Conservation (phyloP, 2,797 vertebrate genomes). For the Neosilurus hyrtlii region DNA sequence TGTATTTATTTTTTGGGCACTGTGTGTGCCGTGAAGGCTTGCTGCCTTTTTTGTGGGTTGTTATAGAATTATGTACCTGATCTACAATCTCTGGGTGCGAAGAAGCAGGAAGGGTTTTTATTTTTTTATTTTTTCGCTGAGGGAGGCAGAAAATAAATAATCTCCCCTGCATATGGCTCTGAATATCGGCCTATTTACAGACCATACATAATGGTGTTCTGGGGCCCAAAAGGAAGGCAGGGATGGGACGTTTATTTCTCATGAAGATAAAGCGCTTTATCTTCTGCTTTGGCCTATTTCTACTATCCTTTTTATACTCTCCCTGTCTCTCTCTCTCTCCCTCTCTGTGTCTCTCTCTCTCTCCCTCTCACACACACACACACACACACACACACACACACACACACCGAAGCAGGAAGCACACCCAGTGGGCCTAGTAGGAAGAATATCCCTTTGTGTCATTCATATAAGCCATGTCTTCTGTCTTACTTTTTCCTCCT, state of each 20-base stretch:
- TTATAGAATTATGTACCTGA: slow-evolving; percentile 51
- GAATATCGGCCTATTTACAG: slow-evolving; percentile 52
- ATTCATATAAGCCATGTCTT: slow-evolving; percentile 31
- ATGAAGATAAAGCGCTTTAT: slow-evolving; percentile 58
- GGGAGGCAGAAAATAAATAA: slow-evolving; percentile 48
- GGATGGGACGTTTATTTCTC: slow-evolving; percentile 53
- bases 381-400: slow-evolving; percentile 23
- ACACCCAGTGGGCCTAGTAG: slow-evolving; percentile 28
- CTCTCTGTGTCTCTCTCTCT: background rate
- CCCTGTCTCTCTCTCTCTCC: background rate
- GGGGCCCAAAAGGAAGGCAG: slow-evolving; percentile 47
- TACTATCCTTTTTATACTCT: slow-evolving; percentile 26
- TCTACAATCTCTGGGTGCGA: slow-evolving; percentile 41
- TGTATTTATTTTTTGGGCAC: slow-evolving; percentile 26
- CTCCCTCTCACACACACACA: no score
- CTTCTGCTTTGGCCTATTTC: slow-evolving; percentile 55
- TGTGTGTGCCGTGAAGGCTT: slow-evolving; percentile 34
- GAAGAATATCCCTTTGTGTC: slow-evolving; percentile 48
- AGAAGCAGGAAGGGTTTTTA: slow-evolving; percentile 44
- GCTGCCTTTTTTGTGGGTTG: slow-evolving; percentile 30
- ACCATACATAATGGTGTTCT: slow-evolving; percentile 55
- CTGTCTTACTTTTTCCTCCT: slow-evolving; percentile 20
- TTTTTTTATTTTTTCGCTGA: slow-evolving; percentile 54
- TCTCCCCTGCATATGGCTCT: slow-evolving; percentile 48
- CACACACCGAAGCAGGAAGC: background rate